These are phyloP conservation scores for Argyra leucocephala DNA, from an alignment of 2,888 invertebrate genomes.

Conservation along the genomic window DNA sequence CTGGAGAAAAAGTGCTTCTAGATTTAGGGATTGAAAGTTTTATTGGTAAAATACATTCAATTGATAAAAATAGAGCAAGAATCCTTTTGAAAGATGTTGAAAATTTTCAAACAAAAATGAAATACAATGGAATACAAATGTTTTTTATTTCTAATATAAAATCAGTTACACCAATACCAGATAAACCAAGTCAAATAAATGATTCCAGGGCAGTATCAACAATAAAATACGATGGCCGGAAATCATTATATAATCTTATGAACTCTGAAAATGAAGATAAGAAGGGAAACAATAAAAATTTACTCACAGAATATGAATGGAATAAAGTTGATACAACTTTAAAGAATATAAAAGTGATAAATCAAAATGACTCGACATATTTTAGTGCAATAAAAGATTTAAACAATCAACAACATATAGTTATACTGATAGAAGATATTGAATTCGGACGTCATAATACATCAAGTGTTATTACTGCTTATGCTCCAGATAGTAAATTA, in stretches of 20 bases:
- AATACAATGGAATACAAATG: constrained; percentile 16
- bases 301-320: neutral
- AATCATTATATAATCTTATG: too few species aligned
- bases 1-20: neutral
- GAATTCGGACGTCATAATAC: constrained; percentile 28
- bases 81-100: constrained; percentile 19
- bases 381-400: constrained; percentile 32
- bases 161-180: neutral
- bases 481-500: constrained; percentile 22
- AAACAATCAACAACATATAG: constrained; percentile 25
- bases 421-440: constrained; percentile 27
- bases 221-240: too few species aligned
- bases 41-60: constrained; percentile 18
- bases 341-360: constrained; percentile 24
- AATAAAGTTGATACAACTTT: constrained; percentile 24
- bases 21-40: constrained; percentile 17
- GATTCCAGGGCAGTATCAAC: neutral
- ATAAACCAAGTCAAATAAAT: neutral
- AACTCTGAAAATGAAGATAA: neutral
- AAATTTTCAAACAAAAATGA: constrained; percentile 16
- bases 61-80: constrained; percentile 17
- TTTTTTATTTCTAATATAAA: constrained; percentile 20
- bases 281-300: constrained; percentile 15
- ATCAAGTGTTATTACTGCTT: constrained; percentile 26
- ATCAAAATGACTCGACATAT: constrained; percentile 30